Conservation (phyloP, 2,113 vertebrate genomes). For the Glareola pratincola region DNA sequence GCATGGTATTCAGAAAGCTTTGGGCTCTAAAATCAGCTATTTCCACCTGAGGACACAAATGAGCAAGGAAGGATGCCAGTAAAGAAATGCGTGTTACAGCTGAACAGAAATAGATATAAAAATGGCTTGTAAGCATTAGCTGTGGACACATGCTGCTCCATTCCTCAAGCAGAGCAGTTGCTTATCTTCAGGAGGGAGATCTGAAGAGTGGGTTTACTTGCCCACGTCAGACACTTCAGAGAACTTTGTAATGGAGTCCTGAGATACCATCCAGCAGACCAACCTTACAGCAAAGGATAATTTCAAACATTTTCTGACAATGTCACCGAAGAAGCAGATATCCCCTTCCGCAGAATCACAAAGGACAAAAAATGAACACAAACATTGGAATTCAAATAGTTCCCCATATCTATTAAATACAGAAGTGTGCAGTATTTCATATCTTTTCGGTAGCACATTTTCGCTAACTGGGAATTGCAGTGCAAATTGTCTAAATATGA, state of each 20-base stretch:
- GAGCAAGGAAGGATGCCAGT: neutral
- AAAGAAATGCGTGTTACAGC: neutral
- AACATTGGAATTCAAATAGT: neutral
- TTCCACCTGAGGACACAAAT: constrained; percentile 18
- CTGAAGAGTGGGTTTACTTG: neutral
- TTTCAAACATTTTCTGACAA: neutral
- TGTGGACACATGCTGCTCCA: neutral
- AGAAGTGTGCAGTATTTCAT: neutral
- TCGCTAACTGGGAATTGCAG: neutral
- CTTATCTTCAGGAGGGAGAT: neutral
- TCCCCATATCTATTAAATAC: neutral
- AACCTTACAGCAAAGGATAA: neutral
- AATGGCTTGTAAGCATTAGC: neutral
- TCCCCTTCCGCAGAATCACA: neutral
- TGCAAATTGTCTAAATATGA: neutral
- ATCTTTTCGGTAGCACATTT: neutral
- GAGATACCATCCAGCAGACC: neutral
- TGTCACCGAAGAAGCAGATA: neutral
- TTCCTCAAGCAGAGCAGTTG: neutral
- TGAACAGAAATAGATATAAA: neutral
- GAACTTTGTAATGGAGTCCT: neutral
- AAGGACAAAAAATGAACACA: neutral
- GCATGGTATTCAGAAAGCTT: neutral
- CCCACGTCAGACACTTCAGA: neutral
- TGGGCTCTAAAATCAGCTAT: neutral